Conservation (phyloP, 2,113 vertebrate species). For the Sceloporus undulatus region DNA sequence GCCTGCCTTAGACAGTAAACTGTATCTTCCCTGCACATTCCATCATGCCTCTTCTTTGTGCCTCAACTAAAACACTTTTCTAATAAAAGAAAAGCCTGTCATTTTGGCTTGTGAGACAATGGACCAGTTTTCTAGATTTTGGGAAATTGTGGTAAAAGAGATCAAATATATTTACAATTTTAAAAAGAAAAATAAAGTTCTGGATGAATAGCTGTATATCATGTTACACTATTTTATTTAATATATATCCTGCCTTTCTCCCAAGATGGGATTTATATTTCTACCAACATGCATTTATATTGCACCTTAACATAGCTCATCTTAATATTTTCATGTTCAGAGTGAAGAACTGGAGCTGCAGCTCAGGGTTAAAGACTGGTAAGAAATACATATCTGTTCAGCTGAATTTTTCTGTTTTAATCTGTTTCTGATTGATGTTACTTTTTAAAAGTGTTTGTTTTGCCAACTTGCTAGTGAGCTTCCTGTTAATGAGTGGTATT, state of each 20-base stretch:
- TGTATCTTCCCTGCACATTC: background rate
- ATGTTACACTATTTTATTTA: too few species aligned
- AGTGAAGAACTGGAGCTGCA: slow-evolving; percentile 44
- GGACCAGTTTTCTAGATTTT: background rate
- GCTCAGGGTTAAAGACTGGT: slow-evolving; percentile 46
- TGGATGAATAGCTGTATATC: background rate
- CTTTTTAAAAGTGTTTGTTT: background rate
- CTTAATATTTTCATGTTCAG: slow-evolving; percentile 36
- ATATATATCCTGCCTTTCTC: too few species aligned
- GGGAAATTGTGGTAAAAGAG: background rate
- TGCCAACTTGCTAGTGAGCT: too few species aligned
- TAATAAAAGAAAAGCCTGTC: background rate
- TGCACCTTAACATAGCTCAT: background rate
- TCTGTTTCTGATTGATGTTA: background rate
- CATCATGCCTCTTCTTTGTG: background rate
- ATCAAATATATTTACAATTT: too few species aligned
- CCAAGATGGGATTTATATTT: too few species aligned
- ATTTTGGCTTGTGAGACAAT: background rate
- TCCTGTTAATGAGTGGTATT: background rate
- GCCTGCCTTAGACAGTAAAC: background rate
- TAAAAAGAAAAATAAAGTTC: too few species aligned
- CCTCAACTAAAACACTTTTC: background rate
- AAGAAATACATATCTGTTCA: slow-evolving; percentile 20
- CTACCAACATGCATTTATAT: background rate
- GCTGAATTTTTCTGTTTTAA: background rate